A percentile compares a stretch with the other conserved stretches of the same genome.
Evolutionary conservation across 2,113 vertebrate species (phyloP).

Genomic region (Porphyrio hochstetteri): DNA sequence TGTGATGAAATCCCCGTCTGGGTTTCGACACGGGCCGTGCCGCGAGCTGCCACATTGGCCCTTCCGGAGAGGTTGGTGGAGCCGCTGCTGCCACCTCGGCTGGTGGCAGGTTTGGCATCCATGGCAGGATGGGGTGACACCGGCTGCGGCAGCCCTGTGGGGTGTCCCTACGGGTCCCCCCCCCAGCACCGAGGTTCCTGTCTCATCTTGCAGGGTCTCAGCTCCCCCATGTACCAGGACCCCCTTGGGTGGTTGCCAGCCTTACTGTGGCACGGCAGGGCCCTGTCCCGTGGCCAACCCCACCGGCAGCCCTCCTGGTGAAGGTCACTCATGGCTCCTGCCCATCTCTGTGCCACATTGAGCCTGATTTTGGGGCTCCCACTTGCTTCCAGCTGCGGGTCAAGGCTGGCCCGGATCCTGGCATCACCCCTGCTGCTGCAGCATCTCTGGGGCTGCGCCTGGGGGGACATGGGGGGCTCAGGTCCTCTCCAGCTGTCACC

Average conservation of each 20-base stretch:
- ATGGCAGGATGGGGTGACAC: accelerated
- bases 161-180: neutral
- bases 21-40: neutral
- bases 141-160: accelerated
- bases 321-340: neutral
- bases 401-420: neutral
- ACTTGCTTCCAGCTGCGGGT: neutral
- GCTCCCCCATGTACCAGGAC: accelerated
- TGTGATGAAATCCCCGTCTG: constrained; percentile 13
- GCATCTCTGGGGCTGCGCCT: neutral
- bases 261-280: neutral
- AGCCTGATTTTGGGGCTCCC: accelerated
- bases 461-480: neutral
- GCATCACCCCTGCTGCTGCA: neutral
- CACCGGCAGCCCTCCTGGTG: accelerated
- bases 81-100: neutral
- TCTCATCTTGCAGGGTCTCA: neutral
- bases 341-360: accelerated
- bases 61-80: neutral
- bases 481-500: neutral
- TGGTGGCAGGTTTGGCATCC: neutral
- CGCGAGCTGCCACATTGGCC: neutral
- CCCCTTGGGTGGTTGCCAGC: neutral
- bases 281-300: accelerated
- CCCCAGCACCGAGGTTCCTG: neutral